Base-by-base conservation (phyloP, 1,140 invertebrate genomes). In the Pogonomyrmex californicus region DNA sequence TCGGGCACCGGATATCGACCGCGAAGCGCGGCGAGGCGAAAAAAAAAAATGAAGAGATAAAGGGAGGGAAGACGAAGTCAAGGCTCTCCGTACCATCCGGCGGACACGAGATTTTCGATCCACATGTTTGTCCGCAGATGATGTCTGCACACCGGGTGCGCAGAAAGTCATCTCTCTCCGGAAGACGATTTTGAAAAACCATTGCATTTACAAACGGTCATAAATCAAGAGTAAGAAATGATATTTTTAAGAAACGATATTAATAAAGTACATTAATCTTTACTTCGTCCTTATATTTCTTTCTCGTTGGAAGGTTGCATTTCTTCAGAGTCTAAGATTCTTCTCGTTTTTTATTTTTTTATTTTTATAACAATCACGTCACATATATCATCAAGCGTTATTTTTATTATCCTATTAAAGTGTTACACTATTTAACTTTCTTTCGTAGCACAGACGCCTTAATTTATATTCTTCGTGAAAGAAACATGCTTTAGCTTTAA, bases 101-200 rank as follows among this genome's bases (percentile, higher is more conserved):
- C 79, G 79, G 60, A 47, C 76, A 65, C 51, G 66, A 82, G 79
- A 82, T 82, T 82, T 82, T 82, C 66, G 79, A 83, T 83, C 79
- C 68, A 83, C 79, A 73, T 83, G 68, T 73, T 83, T 75, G 66
- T 60, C n/a, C 68, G 54, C 68, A 73, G 66, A 83, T 73, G 68
- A 73, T 83, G 79, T 75, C 66, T 83, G 54, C 79, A 75, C 51
- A 73, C 54, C 65, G 49, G 78, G 65, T 81, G 78, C 65, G 65
- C 65, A 81, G 49, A 81, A 81, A 81, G 38, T 70, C 30, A 5
- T 9, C 38, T 70, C 49, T 79, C 23, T 23, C n/a, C n/a, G n/a
- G 33, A 51, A 23, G 47, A 66, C 47, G 47, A 79, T 66, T 66
- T 56, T 6, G 30, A n/a, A 14, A 44, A n/a, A 36, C 6, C 4